phyloP scores from a whole-genome alignment of 1,140 invertebrate genomes.

The Nautilus pompilius region DNA sequence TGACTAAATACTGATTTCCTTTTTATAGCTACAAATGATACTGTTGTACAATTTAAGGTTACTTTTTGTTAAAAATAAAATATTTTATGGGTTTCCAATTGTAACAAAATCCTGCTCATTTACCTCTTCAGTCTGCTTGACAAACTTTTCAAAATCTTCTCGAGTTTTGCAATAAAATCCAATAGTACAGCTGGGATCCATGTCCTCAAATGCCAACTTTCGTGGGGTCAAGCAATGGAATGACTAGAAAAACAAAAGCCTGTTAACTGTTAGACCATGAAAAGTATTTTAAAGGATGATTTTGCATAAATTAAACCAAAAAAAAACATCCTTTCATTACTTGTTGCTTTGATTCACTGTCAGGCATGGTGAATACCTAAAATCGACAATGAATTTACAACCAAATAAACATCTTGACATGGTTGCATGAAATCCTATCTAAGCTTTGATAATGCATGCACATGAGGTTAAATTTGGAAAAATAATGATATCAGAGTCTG shows the following conservation, averaged over 20 bases:
- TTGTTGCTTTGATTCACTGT: too few relatives aligned
- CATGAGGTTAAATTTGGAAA: too few relatives aligned
- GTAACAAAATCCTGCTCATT: constrained; percentile 35
- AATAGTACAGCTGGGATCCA: constrained; percentile 90
- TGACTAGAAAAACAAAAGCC: constrained; percentile 55
- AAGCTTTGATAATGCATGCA: too few relatives aligned
- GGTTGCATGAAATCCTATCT: too few relatives aligned
- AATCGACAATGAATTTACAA: too few relatives aligned
- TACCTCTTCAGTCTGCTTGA: constrained; percentile 58
- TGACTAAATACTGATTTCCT: background rate
- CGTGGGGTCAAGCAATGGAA: constrained; percentile 86
- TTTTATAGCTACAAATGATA: background rate
- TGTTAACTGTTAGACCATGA: background rate
- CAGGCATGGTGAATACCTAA: too few relatives aligned
- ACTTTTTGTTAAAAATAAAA: background rate
- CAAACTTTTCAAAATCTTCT: constrained; percentile 74
- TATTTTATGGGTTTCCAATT: background rate
- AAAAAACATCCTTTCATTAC: too few relatives aligned
- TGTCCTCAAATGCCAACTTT: constrained; percentile 80
- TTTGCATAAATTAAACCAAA: too few relatives aligned
- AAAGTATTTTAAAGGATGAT: too few relatives aligned
- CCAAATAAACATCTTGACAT: too few relatives aligned
- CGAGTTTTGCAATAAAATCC: constrained; percentile 79
- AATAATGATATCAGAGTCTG: too few relatives aligned
- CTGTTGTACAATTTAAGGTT: background rate